phyloP scores from a whole-genome alignment of 2,113 vertebrate species.

The Antennarius striatus region DNA sequence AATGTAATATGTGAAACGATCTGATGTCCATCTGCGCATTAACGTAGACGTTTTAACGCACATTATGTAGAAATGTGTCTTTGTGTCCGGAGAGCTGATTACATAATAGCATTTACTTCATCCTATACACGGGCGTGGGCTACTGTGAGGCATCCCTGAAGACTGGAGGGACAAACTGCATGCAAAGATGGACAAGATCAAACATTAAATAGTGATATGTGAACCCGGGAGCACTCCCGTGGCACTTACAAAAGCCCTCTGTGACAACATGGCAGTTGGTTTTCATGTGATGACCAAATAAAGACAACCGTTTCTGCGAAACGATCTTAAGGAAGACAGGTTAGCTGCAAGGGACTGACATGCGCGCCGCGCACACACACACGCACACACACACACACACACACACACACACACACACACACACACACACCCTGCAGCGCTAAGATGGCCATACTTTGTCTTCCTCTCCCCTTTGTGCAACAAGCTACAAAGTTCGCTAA shows the following conservation, averaged over 20 bases:
- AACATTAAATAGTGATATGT: neutral
- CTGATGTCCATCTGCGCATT: neutral
- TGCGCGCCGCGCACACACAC: slow-evolving; percentile 27
- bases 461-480: slow-evolving; percentile 7
- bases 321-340: slow-evolving; percentile 34
- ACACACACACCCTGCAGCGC: slow-evolving; percentile 35
- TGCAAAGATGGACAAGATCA: slow-evolving; percentile 8
- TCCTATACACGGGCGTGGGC: slow-evolving; percentile 63
- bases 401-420: neutral
- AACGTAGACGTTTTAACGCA: neutral
- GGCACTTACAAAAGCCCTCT: neutral
- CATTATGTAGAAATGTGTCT: neutral
- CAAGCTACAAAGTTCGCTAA: neutral
- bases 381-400: neutral
- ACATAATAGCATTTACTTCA: slow-evolving; percentile 62
- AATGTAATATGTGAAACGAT: slow-evolving; percentile 27
- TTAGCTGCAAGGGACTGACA: slow-evolving; percentile 44
- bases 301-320: slow-evolving; percentile 23
- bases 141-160: slow-evolving; percentile 39
- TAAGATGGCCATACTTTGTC: slow-evolving; percentile 18
- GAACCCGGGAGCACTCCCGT: neutral
- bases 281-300: slow-evolving; percentile 47
- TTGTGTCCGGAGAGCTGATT: slow-evolving; percentile 27
- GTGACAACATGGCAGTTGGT: slow-evolving; percentile 6
- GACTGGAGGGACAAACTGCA: slow-evolving; percentile 27